phyloP scores from a whole-genome alignment of 2,888 invertebrate species.

The Horisme vitalbata region DNA sequence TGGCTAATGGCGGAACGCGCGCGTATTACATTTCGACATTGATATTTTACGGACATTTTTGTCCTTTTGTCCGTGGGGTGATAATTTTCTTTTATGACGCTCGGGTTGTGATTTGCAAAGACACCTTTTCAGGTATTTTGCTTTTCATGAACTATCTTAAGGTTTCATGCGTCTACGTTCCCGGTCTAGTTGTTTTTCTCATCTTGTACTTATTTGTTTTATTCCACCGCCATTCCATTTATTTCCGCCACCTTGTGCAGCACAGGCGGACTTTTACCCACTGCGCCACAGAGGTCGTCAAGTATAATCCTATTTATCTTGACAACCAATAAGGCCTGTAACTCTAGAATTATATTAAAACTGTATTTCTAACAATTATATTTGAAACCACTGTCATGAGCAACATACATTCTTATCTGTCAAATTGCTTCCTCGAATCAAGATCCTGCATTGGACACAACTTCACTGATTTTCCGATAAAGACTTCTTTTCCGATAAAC shows the following conservation, averaged over 20 bases:
- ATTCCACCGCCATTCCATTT: too few relatives aligned
- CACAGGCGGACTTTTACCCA: too few relatives aligned
- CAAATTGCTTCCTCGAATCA: slow-evolving; percentile 18
- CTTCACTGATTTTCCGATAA: slow-evolving; percentile 10
- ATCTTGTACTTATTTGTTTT: too few relatives aligned
- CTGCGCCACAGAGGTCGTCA: too few relatives aligned
- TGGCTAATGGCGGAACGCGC: slow-evolving; percentile 33
- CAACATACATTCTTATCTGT: slow-evolving; percentile 14
- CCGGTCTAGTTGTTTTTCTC: too few relatives aligned
- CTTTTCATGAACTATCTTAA: slow-evolving; percentile 3
- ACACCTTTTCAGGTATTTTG: slow-evolving; percentile 18
- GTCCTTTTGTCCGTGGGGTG: slow-evolving; percentile 22
- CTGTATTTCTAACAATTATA: not conserved
- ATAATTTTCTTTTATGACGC: slow-evolving; percentile 26
- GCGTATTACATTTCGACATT: slow-evolving; percentile 39
- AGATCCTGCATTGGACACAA: slow-evolving; percentile 23
- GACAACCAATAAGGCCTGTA: too few relatives aligned
- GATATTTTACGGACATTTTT: slow-evolving; percentile 31
- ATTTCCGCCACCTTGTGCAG: too few relatives aligned
- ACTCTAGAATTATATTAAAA: too few relatives aligned
- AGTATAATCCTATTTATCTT: too few relatives aligned
- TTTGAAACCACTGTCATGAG: slow-evolving; percentile 10
- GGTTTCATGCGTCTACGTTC: too few relatives aligned
- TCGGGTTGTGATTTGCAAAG: slow-evolving; percentile 21
- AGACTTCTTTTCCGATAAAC: slow-evolving; percentile 15